These are phyloP conservation scores for Oryzias dopingdopingensis DNA, from an alignment of 2,797 vertebrate genomes.

Conservation along the genomic window DNA sequence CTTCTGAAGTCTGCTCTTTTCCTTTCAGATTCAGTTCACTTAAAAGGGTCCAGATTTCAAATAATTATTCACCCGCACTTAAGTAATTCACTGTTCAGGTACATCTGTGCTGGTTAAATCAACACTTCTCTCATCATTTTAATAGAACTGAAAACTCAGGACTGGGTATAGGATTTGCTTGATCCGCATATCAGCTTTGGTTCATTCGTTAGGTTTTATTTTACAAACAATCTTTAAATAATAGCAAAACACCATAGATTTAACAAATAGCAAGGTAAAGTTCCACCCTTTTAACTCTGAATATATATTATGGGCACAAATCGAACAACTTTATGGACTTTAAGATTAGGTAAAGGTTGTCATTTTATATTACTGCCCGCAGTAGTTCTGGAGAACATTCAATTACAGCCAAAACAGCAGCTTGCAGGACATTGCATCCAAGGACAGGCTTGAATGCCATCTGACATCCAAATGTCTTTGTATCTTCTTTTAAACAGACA, in stretches of 20 bases:
- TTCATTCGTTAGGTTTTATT: too few relatives aligned
- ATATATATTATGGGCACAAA: too few relatives aligned
- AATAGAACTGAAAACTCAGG: neutral
- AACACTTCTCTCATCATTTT: slow-evolving; percentile 9
- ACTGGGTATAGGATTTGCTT: slow-evolving; percentile 2
- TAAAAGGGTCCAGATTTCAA: neutral
- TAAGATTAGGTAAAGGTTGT: slow-evolving; percentile 34
- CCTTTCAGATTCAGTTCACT: slow-evolving; percentile 3
- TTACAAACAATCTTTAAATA: too few relatives aligned
- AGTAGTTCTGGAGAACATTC: slow-evolving; percentile 38
- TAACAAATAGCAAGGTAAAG: too few relatives aligned
- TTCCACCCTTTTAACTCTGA: too few relatives aligned
- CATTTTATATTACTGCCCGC: slow-evolving; percentile 55
- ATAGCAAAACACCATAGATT: too few relatives aligned
- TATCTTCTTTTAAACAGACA: too few relatives aligned
- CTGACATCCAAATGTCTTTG: too few relatives aligned
- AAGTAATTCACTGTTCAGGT: neutral
- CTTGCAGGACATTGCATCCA: neutral
- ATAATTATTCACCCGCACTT: slow-evolving; percentile 1
- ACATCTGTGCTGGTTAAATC: slow-evolving; percentile 9
- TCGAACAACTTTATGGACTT: too few relatives aligned
- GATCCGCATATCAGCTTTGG: too few relatives aligned
- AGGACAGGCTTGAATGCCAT: neutral
- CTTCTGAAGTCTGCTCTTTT: slow-evolving; percentile 14
- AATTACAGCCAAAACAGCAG: slow-evolving; percentile 46